A percentile compares a stretch with the other conserved stretches of the same genome.
These are phyloP conservation scores for Kuschelorhynchus macadamiae DNA, from an alignment of 2,888 invertebrate species.

Conservation along the genomic window DNA sequence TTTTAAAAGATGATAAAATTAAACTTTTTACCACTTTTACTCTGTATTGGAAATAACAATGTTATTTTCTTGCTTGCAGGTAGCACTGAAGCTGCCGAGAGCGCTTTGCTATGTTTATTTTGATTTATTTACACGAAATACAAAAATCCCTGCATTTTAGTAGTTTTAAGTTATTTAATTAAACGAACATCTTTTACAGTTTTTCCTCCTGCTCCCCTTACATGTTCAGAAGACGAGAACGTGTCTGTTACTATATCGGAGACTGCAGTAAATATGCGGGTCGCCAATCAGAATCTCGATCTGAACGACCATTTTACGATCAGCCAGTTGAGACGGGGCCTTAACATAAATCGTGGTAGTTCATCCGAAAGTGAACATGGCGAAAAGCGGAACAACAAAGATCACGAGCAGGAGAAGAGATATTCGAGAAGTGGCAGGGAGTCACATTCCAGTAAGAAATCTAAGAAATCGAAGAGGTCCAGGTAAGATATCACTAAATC, in stretches of 20 bases:
- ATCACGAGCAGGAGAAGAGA: constrained; percentile 57
- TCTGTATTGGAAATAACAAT: too few relatives aligned
- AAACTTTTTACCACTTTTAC: too few relatives aligned
- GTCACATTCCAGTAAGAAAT: constrained; percentile 56
- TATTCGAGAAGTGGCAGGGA: constrained; percentile 54
- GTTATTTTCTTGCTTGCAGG: too few relatives aligned
- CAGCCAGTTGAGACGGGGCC: constrained; percentile 63
- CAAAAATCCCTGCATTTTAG: too few relatives aligned
- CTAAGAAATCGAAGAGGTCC: constrained; percentile 54
- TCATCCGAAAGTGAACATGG: constrained; percentile 52
- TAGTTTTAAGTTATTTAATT: too few relatives aligned
- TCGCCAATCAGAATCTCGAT: constrained; percentile 64
- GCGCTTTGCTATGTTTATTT: too few relatives aligned
- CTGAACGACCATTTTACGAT: constrained; percentile 66
- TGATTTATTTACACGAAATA: too few relatives aligned
- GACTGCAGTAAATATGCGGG: constrained; percentile 62
- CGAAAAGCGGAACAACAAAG: constrained; percentile 52
- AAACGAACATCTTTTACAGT: constrained; percentile 32
- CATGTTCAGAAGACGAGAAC: constrained; percentile 67
- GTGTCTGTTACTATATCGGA: constrained; percentile 67
- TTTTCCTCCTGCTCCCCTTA: constrained; percentile 42
- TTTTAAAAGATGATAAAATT: too few relatives aligned
- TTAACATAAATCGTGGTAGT: constrained; percentile 61
- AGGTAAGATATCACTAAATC: constrained; percentile 42
- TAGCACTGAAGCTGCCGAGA: too few relatives aligned